These are phyloP conservation scores for Siphlonurus alternatus DNA, from an alignment of 2,888 invertebrate species.

Conservation along the genomic window DNA sequence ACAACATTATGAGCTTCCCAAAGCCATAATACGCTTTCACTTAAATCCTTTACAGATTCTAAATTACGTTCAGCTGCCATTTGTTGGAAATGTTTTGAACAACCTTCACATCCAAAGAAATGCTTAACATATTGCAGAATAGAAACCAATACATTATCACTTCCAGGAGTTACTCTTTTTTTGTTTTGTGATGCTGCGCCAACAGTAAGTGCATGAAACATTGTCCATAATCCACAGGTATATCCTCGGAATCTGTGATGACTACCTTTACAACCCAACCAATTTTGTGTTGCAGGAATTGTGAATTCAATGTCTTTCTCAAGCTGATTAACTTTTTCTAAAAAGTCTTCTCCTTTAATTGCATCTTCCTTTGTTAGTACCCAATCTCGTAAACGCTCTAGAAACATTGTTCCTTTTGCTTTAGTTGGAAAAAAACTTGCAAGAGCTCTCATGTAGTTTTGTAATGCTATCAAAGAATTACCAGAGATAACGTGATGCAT, in stretches of 20 bases:
- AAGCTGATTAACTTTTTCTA: slow-evolving; percentile 33
- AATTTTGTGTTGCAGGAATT: slow-evolving; percentile 27
- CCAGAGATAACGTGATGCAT: slow-evolving; percentile 48
- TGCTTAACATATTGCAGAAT: slow-evolving; percentile 78
- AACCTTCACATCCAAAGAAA: slow-evolving; percentile 89
- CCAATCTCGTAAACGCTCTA: slow-evolving; percentile 40
- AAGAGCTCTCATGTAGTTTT: slow-evolving; percentile 53
- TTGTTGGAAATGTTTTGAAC: slow-evolving; percentile 71
- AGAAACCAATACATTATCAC: slow-evolving; percentile 51
- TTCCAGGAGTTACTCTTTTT: slow-evolving; percentile 17
- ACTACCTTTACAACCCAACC: slow-evolving; percentile 72
- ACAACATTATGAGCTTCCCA: slow-evolving; percentile 92
- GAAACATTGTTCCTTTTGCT: slow-evolving; percentile 42
- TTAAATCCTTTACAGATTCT: slow-evolving; percentile 46
- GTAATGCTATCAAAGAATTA: slow-evolving; percentile 52
- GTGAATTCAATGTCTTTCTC: slow-evolving; percentile 35
- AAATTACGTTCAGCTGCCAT: slow-evolving; percentile 61
- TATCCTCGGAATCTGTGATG: slow-evolving; percentile 60
- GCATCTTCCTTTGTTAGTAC: slow-evolving; percentile 30
- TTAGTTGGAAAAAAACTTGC: slow-evolving; percentile 65
- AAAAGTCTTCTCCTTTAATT: slow-evolving; percentile 42
- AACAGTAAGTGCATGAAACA: slow-evolving; percentile 85
- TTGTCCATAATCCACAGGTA: slow-evolving; percentile 87
- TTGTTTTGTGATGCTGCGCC: slow-evolving; percentile 36
- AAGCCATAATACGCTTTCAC: slow-evolving; percentile 75